Percentiles rank a stretch among this genome's conserved stretches.
Evolutionary conservation across 2,888 invertebrate species (phyloP).

Genomic region (Torymus auratus): DNA sequence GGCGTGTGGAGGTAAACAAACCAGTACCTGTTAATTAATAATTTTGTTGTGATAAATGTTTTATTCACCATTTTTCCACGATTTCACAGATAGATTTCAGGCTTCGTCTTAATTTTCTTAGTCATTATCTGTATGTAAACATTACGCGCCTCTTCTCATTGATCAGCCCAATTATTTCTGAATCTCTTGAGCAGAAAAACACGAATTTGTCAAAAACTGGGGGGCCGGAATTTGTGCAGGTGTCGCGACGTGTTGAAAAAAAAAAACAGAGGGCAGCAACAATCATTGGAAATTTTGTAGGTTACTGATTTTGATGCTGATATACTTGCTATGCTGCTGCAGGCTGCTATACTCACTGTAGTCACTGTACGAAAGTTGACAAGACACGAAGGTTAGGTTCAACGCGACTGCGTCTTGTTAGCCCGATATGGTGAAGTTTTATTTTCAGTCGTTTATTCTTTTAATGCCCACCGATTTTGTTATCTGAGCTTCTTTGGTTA

Average conservation of each 20-base stretch:
- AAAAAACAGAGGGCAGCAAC: constrained; percentile 55
- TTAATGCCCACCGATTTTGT: constrained; percentile 20
- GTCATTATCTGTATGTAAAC: constrained; percentile 12
- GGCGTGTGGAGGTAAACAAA: not conserved
- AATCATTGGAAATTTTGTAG: constrained; percentile 38
- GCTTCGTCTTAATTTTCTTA: not conserved
- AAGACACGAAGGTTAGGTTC: constrained; percentile 46
- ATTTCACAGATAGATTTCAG: not conserved
- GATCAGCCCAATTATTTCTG: constrained; percentile 18
- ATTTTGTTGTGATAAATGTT: constrained; percentile 4
- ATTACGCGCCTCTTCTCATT: constrained; percentile 21
- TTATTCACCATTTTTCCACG: constrained; percentile 22
- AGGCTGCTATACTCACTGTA: too few species aligned
- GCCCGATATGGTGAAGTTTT: constrained; percentile 41
- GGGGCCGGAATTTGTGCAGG: constrained; percentile 25
- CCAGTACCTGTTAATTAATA: constrained; percentile 36
- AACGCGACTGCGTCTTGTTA: constrained; percentile 47
- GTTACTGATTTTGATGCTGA: constrained; percentile 3
- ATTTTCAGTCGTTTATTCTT: constrained; percentile 31
- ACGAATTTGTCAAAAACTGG: constrained; percentile 18
- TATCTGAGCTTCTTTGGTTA: constrained; percentile 25
- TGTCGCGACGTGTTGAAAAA: constrained; percentile 52
- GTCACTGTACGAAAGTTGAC: constrained; percentile 14
- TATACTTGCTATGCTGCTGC: too few species aligned
- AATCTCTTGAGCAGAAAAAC: constrained; percentile 32